These are phyloP conservation scores for Oryctes rhinoceros DNA, from an alignment of 1,140 invertebrate genomes.

Conservation along the genomic window DNA sequence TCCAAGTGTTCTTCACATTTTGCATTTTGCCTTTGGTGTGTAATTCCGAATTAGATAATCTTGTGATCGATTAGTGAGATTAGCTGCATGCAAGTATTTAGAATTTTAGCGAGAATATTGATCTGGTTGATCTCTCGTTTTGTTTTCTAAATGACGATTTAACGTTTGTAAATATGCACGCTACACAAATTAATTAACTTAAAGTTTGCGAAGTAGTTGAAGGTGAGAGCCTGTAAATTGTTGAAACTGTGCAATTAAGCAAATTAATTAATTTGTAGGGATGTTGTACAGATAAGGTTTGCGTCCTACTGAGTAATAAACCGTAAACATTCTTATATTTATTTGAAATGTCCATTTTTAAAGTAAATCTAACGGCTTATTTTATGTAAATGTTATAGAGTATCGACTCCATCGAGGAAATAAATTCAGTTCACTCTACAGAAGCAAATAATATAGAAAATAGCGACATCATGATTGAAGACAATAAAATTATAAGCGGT, in stretches of 20 bases:
- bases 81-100: constrained; percentile 25
- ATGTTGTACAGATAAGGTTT: not conserved
- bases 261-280: not conserved
- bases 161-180: no score
- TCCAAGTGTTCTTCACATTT: not conserved
- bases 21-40: constrained; percentile 30
- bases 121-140: not conserved
- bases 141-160: no score
- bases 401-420: constrained; percentile 80
- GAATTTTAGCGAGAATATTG: constrained; percentile 1
- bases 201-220: not conserved
- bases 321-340: not conserved
- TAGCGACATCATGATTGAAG: constrained; percentile 69
- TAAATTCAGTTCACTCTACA: constrained; percentile 72
- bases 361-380: not conserved
- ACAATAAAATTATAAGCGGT: constrained; percentile 71
- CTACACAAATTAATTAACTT: no score
- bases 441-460: constrained; percentile 74
- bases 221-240: no score
- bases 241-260: not conserved
- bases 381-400: constrained; percentile 65
- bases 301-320: not conserved
- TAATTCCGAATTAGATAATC: not conserved
- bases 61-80: not conserved
- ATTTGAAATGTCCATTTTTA: not conserved